Percentiles rank a stretch among this genome's conserved stretches.
phyloP scores from a whole-genome alignment of 2,113 vertebrate species.

The Rafetus swinhoei region DNA sequence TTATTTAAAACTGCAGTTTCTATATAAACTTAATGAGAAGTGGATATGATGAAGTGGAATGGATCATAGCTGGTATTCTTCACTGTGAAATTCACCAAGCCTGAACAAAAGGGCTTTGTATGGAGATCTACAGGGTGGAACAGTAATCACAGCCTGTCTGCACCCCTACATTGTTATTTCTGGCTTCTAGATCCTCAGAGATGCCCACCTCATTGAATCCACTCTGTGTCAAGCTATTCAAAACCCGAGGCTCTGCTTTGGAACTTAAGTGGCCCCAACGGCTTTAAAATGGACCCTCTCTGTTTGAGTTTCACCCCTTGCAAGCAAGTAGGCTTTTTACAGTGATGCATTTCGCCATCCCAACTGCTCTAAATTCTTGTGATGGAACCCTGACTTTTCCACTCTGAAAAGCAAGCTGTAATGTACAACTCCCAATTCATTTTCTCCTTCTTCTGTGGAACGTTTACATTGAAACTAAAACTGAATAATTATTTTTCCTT shows the following conservation, averaged over 20 bases:
- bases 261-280: background rate
- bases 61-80: background rate
- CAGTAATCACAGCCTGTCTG: background rate
- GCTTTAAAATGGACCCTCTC: accelerated
- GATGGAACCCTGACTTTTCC: background rate
- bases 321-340: background rate
- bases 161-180: background rate
- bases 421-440: background rate
- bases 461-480: background rate
- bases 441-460: background rate
- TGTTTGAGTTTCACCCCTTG: background rate
- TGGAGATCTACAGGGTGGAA: background rate
- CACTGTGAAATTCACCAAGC: background rate
- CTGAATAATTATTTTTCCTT: background rate
- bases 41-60: background rate
- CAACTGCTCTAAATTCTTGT: background rate
- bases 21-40: background rate
- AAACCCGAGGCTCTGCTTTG: background rate
- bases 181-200: background rate
- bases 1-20: background rate
- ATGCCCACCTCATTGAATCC: background rate
- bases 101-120: background rate
- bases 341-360: background rate
- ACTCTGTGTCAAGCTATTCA: background rate
- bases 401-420: background rate